A percentile compares a stretch with the other conserved stretches of the same genome.
Conservation (phyloP, 2,797 vertebrate species). For the Pseudopleuronectes americanus region DNA sequence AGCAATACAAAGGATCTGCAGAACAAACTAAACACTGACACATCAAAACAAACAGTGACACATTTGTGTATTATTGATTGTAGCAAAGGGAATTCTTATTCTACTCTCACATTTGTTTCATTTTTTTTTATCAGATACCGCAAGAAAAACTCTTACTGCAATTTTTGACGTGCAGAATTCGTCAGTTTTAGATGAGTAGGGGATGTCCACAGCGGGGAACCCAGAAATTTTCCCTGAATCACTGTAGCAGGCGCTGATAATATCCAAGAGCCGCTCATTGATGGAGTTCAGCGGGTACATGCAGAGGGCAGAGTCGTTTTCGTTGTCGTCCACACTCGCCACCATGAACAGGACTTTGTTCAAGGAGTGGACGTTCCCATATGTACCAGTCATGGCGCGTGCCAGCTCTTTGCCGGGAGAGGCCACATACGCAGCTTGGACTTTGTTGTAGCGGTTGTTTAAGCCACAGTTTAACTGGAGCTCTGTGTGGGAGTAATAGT, state of each 20-base stretch:
- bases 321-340: slow-evolving; percentile 75
- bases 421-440: slow-evolving; percentile 81
- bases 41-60: slow-evolving; percentile 46
- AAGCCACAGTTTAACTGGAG: slow-evolving; percentile 88
- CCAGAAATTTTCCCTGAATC: slow-evolving; percentile 68
- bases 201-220: slow-evolving; percentile 86
- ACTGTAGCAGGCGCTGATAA: slow-evolving; percentile 89
- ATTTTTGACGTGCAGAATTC: slow-evolving; percentile 70
- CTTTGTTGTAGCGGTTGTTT: slow-evolving; percentile 80
- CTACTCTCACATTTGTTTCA: slow-evolving; percentile 3
- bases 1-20: slow-evolving; percentile 24
- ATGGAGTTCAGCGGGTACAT: slow-evolving; percentile 89
- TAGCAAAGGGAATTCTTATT: slow-evolving; percentile 25
- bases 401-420: slow-evolving; percentile 82
- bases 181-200: slow-evolving; percentile 81
- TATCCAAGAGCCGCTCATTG: slow-evolving; percentile 87
- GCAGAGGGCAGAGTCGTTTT: slow-evolving; percentile 88
- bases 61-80: slow-evolving; percentile 47
- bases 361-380: slow-evolving; percentile 66
- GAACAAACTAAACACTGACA: slow-evolving; percentile 34
- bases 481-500: slow-evolving; percentile 96
- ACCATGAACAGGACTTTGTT: slow-evolving; percentile 84
- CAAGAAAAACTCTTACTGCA: slow-evolving; percentile 46
- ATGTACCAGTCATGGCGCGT: slow-evolving; percentile 56
- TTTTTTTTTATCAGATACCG: not conserved